Percentiles rank a stretch among this genome's conserved stretches.
phyloP scores from a whole-genome alignment of 2,797 vertebrate genomes.

The Jordanella pulchra region DNA sequence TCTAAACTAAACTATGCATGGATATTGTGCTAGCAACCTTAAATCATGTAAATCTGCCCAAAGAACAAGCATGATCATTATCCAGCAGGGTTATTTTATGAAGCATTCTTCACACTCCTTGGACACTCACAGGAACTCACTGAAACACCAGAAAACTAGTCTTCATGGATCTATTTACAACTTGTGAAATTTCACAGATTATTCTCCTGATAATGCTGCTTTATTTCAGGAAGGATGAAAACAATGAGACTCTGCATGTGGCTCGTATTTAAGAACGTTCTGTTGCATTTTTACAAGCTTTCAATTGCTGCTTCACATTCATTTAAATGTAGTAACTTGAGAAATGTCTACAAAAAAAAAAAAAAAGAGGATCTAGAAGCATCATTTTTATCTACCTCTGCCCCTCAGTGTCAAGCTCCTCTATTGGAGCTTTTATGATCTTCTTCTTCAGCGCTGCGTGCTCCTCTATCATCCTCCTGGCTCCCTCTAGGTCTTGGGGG shows the following conservation, averaged over 20 bases:
- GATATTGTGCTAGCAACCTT: not conserved
- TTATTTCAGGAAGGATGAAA: no score
- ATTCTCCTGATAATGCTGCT: not conserved
- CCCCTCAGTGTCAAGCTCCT: slow-evolving; percentile 96
- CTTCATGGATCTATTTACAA: slow-evolving; percentile 2
- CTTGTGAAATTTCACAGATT: slow-evolving; percentile 9
- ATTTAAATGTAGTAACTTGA: not conserved
- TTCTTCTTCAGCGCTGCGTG: slow-evolving; percentile 95
- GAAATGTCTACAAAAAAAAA: not conserved
- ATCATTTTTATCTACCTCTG: slow-evolving; percentile 72
- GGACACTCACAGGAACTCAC: not conserved
- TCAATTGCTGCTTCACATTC: not conserved
- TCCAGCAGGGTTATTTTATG: not conserved
- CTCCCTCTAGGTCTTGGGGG: slow-evolving; percentile 95
- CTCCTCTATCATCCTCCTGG: slow-evolving; percentile 95
- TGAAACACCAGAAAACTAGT: not conserved
- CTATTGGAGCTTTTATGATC: slow-evolving; percentile 95
- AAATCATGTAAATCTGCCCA: not conserved
- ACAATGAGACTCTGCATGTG: no score
- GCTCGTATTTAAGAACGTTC: no score
- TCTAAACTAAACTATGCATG: not conserved
- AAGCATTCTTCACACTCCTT: not conserved
- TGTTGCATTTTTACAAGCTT: not conserved
- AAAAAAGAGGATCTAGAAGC: not conserved
- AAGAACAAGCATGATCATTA: not conserved